phyloP scores from a whole-genome alignment of 1,140 invertebrate species.

The Caenorhabditis briggsae region DNA sequence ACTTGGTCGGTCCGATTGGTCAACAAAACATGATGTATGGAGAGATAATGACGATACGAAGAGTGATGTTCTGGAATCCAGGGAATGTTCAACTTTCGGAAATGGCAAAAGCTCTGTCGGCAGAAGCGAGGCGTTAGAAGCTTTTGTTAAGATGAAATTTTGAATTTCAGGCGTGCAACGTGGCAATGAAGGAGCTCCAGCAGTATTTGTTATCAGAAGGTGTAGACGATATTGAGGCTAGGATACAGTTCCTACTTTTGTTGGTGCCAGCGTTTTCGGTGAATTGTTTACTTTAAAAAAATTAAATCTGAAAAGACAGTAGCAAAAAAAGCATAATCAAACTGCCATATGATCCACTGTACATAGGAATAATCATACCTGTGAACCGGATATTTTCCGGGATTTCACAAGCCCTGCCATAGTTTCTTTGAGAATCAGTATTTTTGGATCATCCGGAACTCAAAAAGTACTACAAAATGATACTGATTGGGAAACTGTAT shows the following conservation, averaged over 20 bases:
- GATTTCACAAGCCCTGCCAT: no score
- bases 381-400: no score
- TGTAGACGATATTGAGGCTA: constrained; percentile 66
- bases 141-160: background rate
- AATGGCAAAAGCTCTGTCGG: constrained; percentile 51
- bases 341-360: no score
- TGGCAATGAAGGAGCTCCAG: constrained; percentile 69
- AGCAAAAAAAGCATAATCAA: no score
- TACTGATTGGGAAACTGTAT: no score
- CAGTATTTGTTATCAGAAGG: constrained; percentile 71
- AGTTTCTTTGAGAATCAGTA: no score
- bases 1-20: constrained; percentile 63
- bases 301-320: no score
- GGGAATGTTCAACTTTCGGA: constrained; percentile 66
- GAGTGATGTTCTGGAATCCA: constrained; percentile 74
- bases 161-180: constrained; percentile 64
- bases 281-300: no score
- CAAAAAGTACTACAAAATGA: no score
- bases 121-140: constrained; percentile 37
- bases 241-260: constrained; percentile 69
- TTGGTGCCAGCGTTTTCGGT: constrained; percentile 68
- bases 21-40: constrained; percentile 64
- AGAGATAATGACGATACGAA: constrained; percentile 73
- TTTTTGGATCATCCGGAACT: no score
- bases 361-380: no score